Evolutionary conservation across 2,113 vertebrate species (phyloP).

Genomic region (Oreochromis niloticus): DNA sequence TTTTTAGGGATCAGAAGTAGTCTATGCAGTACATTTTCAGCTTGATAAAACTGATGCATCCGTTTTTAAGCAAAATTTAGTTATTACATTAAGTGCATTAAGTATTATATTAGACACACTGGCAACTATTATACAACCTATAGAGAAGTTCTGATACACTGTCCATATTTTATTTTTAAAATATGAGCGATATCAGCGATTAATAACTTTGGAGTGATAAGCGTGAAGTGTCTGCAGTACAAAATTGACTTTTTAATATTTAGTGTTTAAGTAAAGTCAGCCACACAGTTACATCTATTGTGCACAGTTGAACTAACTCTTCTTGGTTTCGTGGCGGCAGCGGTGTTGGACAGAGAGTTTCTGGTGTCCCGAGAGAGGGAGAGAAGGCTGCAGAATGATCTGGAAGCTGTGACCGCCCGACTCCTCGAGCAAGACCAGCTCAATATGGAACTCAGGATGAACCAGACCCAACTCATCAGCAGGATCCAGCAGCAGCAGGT

Average conservation of each 20-base stretch:
- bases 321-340: slow-evolving; percentile 26
- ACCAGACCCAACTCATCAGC: slow-evolving; percentile 41
- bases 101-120: background rate
- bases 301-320: background rate
- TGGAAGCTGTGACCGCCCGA: slow-evolving; percentile 29
- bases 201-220: rapidly evolving
- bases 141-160: background rate
- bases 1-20: background rate
- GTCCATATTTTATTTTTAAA: background rate
- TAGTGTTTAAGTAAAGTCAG: background rate
- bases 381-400: slow-evolving; percentile 54
- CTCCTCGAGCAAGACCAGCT: slow-evolving; percentile 59
- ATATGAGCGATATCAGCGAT: background rate
- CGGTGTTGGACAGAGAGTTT: slow-evolving; percentile 54
- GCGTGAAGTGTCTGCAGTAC: background rate
- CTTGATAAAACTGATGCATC: background rate
- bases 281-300: background rate
- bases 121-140: background rate
- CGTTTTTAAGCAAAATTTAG: background rate
- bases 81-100: background rate
- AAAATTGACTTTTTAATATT: background rate
- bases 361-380: slow-evolving; percentile 58
- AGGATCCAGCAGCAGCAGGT: slow-evolving; percentile 53
- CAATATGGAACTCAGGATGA: slow-evolving; percentile 48
- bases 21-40: background rate